Conservation (phyloP, 2,797 vertebrate genomes). For the Linurgus olivaceus region DNA sequence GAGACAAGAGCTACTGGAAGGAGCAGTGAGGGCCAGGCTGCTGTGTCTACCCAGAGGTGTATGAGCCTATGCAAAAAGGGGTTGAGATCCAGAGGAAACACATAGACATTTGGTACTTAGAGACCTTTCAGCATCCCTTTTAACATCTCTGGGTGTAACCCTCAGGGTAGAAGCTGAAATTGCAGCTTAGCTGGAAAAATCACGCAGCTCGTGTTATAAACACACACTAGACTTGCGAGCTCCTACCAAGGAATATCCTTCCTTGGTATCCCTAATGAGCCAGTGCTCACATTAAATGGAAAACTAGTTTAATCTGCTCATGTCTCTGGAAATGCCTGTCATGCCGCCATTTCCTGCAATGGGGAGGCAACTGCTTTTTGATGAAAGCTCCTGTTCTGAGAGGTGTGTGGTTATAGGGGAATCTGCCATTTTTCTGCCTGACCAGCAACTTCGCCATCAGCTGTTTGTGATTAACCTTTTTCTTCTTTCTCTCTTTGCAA, state of each 20-base stretch:
- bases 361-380: not conserved
- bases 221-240: not conserved
- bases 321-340: not conserved
- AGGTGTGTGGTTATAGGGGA: not conserved
- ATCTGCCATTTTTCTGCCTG: not conserved
- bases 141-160: not conserved
- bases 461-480: not conserved
- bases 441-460: not conserved
- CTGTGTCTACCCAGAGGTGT: fast-evolving
- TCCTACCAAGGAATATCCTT: not conserved
- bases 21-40: not conserved
- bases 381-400: not conserved
- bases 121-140: not conserved
- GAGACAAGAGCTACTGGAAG: not conserved
- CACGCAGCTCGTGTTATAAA: fast-evolving
- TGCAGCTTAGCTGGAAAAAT: not conserved
- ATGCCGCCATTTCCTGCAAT: not conserved
- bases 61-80: not conserved
- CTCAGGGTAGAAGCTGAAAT: not conserved
- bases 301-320: not conserved
- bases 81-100: not conserved
- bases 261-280: not conserved
- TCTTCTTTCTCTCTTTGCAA: not conserved
- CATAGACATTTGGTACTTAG: not conserved
- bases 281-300: not conserved